Base-by-base conservation (phyloP, 2,113 vertebrate species). In the Pseudorectes ferrugineus region DNA sequence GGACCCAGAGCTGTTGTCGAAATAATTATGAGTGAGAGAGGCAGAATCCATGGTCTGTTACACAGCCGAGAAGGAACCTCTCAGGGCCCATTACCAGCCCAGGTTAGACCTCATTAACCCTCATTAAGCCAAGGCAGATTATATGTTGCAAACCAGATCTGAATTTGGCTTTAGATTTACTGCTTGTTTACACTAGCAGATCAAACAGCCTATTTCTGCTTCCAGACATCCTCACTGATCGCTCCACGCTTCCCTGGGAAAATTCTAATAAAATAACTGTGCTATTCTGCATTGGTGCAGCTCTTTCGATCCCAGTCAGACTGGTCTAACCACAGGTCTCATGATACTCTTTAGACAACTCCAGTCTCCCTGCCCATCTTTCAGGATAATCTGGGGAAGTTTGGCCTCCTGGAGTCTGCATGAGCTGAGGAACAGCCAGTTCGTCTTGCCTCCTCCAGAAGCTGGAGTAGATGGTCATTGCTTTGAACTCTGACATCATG, bases 161-260 rank as follows among this genome's bases (percentile, higher is more conserved):
- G 85, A 94, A 75, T 77, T 77, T 92, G 89, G 78, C 92, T 93
- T 96, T 91, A 88, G 63, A 88, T 92, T 93, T 80, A 85, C 59
- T 89, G 42, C 45, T 92, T 97, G 88, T 94, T 94, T 96, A 92
- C 38, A 94, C 15, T 91, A 89, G 26, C 3, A 3, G 46, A 77
- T 97, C 77, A 96, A 85, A 80, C 61, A 66, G 72, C 59, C 72
- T 6, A 3, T 57, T 95, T 74, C 68, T 95, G 82, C 78, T 88
- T 83, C 78, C 85, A 88, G 67, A 90, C 79, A 85, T 36, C 14
- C 78, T 83, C 55, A 63, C 67, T 67, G 73, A 42, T 55, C 1
- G 4, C 20, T 90, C 20, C 25, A 11, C 11, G 33, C 43, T 73
- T 85, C 75, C n/a, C 48, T 89, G 92, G 68, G 92, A 93, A 92